Evolutionary conservation across 2,113 vertebrate genomes (phyloP), one percentile per base, ranked within the genome.

Genomic region (Brachypteracias leptosomus): DNA sequence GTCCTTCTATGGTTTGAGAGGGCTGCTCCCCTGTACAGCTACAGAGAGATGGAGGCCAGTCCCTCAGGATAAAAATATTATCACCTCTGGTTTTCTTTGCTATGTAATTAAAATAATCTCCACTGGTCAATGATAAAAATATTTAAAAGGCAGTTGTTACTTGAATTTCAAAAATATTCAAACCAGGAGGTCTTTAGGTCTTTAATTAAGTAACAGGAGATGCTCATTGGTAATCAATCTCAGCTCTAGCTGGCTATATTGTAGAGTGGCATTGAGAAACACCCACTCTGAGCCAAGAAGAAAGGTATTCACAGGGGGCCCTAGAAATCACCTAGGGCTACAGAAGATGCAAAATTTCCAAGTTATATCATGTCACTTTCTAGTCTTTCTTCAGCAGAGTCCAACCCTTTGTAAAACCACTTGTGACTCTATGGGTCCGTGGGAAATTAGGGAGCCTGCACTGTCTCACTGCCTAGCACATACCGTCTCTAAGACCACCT

Each of bases 81-180:
- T 51, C 67, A 85, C 59, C 75, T 96, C 90, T 93, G 36, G 2
- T 62, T 94, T 90, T 70, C 55, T 38, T 54, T 66, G 51, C 36
- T 77, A 3, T 63, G 51, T 24, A 61, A 71, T 75, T 77, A 78
- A 88, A 78, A 74, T 67, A 55, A 74, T 88, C 46, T 83, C 59
- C 36, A 62, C 46, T 62, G 49, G 28, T 62, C 58, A 71, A 61
- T 63, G 63, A 90, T 57, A 80, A 89, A 72, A 59, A 68, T 78
- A 93, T 54, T 89, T 31, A 81, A 88, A 92, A 90, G 28, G 28
- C 21, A 57, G 16, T 12, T 74, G 18, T 77, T 57, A 84, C n/a
- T 0, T 72, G 47, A 66, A 66, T 94, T 88, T 91, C 21, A 86
- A 85, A 95, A 83, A 44, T 54, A 52, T 21, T 35, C n/a, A 81